Conservation (phyloP, 2,113 vertebrate species). For the Prinia subflava region DNA sequence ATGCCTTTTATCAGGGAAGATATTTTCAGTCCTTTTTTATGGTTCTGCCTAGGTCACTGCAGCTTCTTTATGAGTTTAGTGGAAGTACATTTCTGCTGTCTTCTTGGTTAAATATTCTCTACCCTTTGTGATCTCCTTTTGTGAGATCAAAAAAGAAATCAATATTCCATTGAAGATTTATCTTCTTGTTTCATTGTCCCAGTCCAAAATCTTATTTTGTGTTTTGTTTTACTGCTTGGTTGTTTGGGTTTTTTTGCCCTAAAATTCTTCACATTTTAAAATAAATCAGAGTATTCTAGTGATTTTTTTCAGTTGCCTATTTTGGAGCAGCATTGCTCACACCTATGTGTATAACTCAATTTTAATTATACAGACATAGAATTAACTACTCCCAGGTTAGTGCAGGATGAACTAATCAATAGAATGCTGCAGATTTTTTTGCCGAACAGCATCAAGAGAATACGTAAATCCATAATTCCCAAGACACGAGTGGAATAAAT, state of each 20-base stretch:
- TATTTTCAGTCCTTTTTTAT: not conserved
- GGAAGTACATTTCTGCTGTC: not conserved
- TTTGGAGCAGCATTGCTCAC: not conserved
- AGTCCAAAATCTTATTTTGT: not conserved
- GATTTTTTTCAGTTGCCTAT: not conserved
- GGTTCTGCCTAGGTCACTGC: not conserved
- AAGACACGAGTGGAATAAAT: not conserved
- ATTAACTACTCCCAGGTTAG: not conserved
- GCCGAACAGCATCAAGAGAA: not conserved
- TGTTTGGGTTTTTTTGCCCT: not conserved
- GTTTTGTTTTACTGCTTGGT: not conserved
- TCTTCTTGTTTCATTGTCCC: not conserved
- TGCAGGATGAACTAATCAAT: not conserved
- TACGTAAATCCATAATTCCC: not conserved
- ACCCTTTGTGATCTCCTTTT: not conserved
- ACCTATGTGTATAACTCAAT: not conserved
- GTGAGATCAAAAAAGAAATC: not conserved
- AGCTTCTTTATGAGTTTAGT: not conserved
- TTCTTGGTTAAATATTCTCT: not conserved
- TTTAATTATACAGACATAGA: not conserved
- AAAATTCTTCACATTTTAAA: not conserved
- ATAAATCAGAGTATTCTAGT: not conserved
- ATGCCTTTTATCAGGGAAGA: not conserved
- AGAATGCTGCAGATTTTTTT: not conserved
- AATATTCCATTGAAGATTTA: not conserved